Evolutionary conservation across 2,113 vertebrate genomes (phyloP).

Genomic region (Felis chaus): DNA sequence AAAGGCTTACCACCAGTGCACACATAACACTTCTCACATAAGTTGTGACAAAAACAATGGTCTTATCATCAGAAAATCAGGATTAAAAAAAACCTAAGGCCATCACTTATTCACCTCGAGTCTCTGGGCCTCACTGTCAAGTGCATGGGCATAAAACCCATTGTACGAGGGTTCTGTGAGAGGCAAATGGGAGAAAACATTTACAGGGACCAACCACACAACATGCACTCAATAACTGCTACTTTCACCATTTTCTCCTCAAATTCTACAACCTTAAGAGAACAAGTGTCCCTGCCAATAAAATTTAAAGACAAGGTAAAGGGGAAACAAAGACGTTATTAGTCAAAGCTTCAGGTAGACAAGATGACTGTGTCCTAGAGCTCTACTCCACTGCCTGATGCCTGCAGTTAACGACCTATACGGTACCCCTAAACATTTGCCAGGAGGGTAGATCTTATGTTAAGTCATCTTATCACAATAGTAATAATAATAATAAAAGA

Average conservation of each 20-base stretch:
- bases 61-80: neutral
- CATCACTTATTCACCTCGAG: neutral
- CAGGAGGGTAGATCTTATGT: neutral
- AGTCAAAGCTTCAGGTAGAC: neutral
- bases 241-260: neutral
- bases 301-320: neutral
- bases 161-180: neutral
- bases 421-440: neutral
- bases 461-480: neutral
- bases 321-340: neutral
- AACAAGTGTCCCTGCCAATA: neutral
- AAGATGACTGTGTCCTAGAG: neutral
- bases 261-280: neutral
- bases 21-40: neutral
- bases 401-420: rapidly evolving
- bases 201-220: neutral
- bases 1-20: neutral
- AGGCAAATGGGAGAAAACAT: neutral
- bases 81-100: neutral
- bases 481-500: neutral
- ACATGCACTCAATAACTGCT: neutral
- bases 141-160: neutral
- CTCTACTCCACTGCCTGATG: rapidly evolving
- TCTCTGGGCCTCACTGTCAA: neutral
- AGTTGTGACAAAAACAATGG: neutral